Evolutionary conservation across 2,888 invertebrate species (phyloP).

Genomic region (Odontothrips loti): DNA sequence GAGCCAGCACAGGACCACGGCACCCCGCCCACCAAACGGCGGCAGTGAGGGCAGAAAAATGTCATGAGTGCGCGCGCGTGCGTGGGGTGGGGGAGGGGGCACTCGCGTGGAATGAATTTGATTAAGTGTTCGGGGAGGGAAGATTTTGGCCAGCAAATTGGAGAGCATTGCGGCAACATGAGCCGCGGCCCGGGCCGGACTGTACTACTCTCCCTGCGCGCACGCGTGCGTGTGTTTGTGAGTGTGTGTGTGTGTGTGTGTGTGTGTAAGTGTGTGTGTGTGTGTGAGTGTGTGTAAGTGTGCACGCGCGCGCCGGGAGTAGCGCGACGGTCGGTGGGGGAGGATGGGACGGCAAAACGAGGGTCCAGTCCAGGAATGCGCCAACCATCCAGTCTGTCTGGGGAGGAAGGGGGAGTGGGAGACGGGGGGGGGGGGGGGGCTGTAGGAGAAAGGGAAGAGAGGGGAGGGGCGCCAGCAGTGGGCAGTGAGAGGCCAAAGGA

Average conservation of each 20-base stretch:
- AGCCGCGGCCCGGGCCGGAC: background rate
- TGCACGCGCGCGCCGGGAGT: background rate
- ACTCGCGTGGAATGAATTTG: slow-evolving; percentile 22
- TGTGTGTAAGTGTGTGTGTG: too few species aligned
- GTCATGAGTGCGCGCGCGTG: slow-evolving; percentile 4
- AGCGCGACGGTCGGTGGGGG: background rate
- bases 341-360: background rate
- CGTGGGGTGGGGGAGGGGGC: background rate
- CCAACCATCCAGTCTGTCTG: background rate
- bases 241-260: too few species aligned
- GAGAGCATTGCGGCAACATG: slow-evolving; percentile 24
- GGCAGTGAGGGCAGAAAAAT: background rate
- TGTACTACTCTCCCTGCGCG: too few species aligned
- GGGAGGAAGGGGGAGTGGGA: background rate
- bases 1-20: too few species aligned
- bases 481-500: background rate
- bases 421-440: background rate
- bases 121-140: slow-evolving; percentile 11
- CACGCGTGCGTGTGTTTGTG: too few species aligned
- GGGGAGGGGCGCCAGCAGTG: background rate
- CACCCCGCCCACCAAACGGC: too few species aligned
- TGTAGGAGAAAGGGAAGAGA: background rate
- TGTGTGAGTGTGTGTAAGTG: too few species aligned
- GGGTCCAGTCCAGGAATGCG: background rate
- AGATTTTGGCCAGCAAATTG: slow-evolving; percentile 25